phyloP scores from a whole-genome alignment of 2,888 invertebrate species.

The Hermaeophaga mercurialis region DNA sequence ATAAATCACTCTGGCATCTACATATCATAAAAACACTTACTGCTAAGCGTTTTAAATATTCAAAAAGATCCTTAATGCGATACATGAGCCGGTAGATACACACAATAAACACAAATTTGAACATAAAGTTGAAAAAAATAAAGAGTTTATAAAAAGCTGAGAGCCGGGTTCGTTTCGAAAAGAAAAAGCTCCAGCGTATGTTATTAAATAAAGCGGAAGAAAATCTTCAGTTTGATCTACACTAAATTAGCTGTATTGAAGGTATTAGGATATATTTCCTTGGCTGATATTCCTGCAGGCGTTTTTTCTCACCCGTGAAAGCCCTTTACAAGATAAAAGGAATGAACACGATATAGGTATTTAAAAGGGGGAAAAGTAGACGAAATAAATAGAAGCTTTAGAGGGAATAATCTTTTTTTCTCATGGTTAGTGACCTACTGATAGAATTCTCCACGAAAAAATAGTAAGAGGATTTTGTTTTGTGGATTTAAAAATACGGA shows the following conservation, averaged over 20 bases:
- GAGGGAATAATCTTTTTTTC: neutral
- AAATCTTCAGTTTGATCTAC: conserved; percentile 14
- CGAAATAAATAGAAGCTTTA: neutral
- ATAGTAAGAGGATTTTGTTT: neutral
- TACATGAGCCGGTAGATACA: too few species aligned
- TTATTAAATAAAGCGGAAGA: conserved; percentile 14
- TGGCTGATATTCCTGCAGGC: conserved; percentile 6
- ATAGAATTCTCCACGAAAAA: neutral
- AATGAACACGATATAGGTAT: conserved; percentile 10
- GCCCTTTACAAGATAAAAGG: conserved; percentile 7
- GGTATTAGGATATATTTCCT: conserved; percentile 13
- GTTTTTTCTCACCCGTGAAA: conserved; percentile 20
- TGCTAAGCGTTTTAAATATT: too few species aligned
- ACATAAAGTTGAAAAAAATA: too few species aligned
- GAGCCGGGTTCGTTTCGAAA: too few species aligned
- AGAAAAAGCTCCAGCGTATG: too few species aligned
- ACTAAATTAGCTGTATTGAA: conserved; percentile 20
- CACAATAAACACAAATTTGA: too few species aligned
- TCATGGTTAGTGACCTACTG: neutral
- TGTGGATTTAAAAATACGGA: too few species aligned
- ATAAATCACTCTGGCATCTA: too few species aligned
- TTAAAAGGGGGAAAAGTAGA: conserved; percentile 5
- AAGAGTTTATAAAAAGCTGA: too few species aligned
- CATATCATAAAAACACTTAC: too few species aligned
- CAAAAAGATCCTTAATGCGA: too few species aligned